Conservation (phyloP, 2,888 invertebrate genomes). For the Lepas anatifera region DNA sequence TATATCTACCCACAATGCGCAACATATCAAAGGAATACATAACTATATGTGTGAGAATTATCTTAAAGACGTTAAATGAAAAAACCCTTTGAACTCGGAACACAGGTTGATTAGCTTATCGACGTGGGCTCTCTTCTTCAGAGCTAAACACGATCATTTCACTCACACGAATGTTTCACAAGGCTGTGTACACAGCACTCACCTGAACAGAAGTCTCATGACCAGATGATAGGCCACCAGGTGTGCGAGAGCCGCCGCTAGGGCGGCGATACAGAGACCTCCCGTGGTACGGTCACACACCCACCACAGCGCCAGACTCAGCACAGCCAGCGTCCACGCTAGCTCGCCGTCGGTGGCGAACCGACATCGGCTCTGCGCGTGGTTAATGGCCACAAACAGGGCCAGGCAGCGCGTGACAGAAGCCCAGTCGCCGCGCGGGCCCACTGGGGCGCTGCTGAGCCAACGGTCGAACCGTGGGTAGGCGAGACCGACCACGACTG, state of each 20-base stretch:
- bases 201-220: not conserved
- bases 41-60: too few species aligned
- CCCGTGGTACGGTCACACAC: not conserved
- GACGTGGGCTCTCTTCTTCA: too few species aligned
- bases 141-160: too few species aligned
- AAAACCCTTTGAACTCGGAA: too few species aligned
- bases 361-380: not conserved
- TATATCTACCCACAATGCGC: too few species aligned
- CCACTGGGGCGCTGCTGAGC: not conserved
- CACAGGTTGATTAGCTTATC: too few species aligned
- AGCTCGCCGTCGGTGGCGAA: not conserved
- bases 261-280: not conserved
- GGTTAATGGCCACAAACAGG: not conserved
- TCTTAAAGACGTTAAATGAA: not conserved
- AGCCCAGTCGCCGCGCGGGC: not conserved
- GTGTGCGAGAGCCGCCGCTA: not conserved
- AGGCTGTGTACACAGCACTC: too few species aligned
- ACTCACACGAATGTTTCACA: too few species aligned
- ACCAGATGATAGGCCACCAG: not conserved
- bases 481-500: not conserved
- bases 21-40: too few species aligned
- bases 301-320: conserved; percentile 5
- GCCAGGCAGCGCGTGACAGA: conserved; percentile 1
- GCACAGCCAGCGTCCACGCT: conserved; percentile 5
- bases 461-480: not conserved